phyloP scores from a whole-genome alignment of 2,888 invertebrate species.

The Heliconius cydno region DNA sequence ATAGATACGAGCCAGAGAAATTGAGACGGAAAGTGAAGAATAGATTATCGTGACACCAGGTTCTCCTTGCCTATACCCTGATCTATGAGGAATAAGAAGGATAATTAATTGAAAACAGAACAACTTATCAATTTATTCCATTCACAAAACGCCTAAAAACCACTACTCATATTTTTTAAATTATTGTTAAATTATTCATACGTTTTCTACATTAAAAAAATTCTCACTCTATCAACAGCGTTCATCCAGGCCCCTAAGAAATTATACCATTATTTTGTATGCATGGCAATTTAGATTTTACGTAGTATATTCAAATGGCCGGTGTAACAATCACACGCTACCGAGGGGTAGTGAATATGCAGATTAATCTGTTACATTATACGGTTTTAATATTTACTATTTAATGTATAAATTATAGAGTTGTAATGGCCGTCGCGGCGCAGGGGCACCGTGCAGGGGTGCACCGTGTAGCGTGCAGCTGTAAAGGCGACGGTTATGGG shows the following conservation, averaged over 20 bases:
- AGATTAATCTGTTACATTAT: constrained; percentile 34
- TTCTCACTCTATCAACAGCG: constrained; percentile 46
- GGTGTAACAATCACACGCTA: constrained; percentile 64
- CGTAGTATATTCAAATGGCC: constrained; percentile 58
- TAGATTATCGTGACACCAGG: no score
- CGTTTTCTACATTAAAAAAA: background rate
- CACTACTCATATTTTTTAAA: no score
- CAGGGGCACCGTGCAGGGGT: no score
- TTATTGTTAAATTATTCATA: background rate
- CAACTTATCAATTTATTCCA: no score
- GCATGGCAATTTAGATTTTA: constrained; percentile 64
- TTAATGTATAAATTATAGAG: background rate
- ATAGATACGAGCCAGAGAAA: no score
- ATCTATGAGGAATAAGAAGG: no score
- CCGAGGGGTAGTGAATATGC: constrained; percentile 53
- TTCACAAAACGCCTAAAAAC: no score
- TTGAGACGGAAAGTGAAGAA: no score
- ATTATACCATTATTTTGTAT: constrained; percentile 58
- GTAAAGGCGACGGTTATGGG: no score
- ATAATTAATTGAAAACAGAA: no score
- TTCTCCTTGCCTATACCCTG: no score
- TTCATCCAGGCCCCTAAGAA: constrained; percentile 52
- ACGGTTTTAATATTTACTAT: constrained; percentile 15
- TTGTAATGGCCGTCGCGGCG: background rate
- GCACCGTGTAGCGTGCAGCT: no score